Conservation (phyloP, 2,888 invertebrate species). For the Drosophila leonis region DNA sequence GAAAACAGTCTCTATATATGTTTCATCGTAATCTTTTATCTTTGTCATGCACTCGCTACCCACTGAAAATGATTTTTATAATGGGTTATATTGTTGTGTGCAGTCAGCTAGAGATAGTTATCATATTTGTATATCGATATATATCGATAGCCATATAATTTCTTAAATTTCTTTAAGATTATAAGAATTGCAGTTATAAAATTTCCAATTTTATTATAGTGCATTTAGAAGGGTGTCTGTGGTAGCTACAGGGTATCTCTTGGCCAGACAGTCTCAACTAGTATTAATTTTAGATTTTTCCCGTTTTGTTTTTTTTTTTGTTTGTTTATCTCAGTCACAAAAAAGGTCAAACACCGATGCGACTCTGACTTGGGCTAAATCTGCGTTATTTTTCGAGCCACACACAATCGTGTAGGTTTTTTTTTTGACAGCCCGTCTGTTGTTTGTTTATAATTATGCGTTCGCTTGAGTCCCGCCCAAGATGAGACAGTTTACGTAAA, state of each 20-base stretch:
- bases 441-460: slow-evolving; percentile 80
- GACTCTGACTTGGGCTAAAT: slow-evolving; percentile 2
- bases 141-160: background rate
- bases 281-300: slow-evolving; percentile 5
- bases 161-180: background rate
- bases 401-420: slow-evolving; percentile 28
- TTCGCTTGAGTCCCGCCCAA: slow-evolving; percentile 58
- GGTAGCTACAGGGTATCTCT: background rate
- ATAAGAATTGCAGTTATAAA: background rate
- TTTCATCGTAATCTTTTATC: slow-evolving; percentile 24
- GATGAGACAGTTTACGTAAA: slow-evolving; percentile 62
- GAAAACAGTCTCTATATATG: slow-evolving; percentile 16
- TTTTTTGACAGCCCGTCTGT: slow-evolving; percentile 6
- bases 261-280: background rate
- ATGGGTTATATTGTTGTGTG: background rate
- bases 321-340: slow-evolving; percentile 29
- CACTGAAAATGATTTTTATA: background rate
- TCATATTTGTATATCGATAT: background rate
- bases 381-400: slow-evolving; percentile 51
- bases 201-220: too few species aligned
- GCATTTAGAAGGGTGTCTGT: too few species aligned
- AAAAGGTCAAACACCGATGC: slow-evolving; percentile 48
- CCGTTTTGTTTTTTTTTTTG: slow-evolving; percentile 12
- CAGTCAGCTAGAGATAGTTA: background rate
- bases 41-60: background rate